Conservation (phyloP, 2,797 vertebrate species). For the Peromyscus aztecus region DNA sequence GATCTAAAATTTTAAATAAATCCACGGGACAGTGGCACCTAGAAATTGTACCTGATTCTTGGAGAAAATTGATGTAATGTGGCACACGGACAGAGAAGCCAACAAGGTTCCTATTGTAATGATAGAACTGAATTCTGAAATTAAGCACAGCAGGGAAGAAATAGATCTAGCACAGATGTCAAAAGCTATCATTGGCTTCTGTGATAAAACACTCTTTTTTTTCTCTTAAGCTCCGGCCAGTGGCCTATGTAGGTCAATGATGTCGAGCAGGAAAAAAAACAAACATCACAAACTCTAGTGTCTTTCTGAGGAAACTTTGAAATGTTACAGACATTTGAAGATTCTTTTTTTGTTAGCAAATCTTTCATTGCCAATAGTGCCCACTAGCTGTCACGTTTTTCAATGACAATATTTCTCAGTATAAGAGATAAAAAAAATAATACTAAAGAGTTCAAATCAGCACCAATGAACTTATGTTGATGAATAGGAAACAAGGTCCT, state of each 20-base stretch:
- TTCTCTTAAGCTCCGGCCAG: neutral
- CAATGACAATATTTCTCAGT: neutral
- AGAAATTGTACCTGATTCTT: constrained; percentile 72
- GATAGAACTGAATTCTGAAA: constrained; percentile 80
- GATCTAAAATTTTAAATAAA: constrained; percentile 55
- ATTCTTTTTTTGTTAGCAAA: constrained; percentile 1
- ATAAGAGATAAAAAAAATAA: neutral
- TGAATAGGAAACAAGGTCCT: constrained; percentile 22
- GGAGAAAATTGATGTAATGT: constrained; percentile 74
- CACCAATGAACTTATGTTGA: constrained; percentile 16
- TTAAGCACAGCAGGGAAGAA: constrained; percentile 74
- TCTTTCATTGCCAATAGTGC: constrained; percentile 56
- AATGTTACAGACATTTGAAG: constrained; percentile 49
- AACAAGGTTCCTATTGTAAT: constrained; percentile 75
- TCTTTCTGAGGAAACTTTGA: constrained; percentile 66
- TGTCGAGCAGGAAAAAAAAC: constrained; percentile 56
- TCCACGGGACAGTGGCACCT: neutral
- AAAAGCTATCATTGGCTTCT: constrained; percentile 73
- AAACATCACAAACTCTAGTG: constrained; percentile 9
- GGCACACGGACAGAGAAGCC: constrained; percentile 51
- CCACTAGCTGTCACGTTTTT: neutral
- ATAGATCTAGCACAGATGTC: constrained; percentile 70
- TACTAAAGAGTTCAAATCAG: neutral
- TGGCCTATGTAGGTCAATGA: constrained; percentile 75
- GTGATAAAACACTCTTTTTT: constrained; percentile 44